These are phyloP conservation scores for Tragelaphus imberbis DNA, from an alignment of 2,113 vertebrate genomes.

Conservation along the genomic window DNA sequence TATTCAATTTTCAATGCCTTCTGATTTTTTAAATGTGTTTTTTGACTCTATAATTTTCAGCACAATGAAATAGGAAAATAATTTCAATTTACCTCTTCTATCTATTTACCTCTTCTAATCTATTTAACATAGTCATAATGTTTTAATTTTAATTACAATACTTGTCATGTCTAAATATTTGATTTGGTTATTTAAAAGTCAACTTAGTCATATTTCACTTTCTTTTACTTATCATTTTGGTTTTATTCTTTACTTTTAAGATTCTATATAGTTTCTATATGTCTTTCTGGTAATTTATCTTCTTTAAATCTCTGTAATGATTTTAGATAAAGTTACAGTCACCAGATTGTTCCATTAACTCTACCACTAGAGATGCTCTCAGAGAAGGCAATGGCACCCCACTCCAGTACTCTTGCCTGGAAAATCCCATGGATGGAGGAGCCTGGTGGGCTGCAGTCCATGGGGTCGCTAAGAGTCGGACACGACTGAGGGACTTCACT, in stretches of 20 bases:
- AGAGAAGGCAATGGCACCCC: too few relatives aligned
- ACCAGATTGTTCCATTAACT: background rate
- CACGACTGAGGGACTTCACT: too few relatives aligned
- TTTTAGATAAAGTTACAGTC: background rate
- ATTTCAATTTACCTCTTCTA: background rate
- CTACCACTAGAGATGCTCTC: background rate
- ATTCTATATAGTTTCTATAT: background rate
- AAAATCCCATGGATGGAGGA: too few relatives aligned
- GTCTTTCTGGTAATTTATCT: background rate
- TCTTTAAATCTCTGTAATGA: background rate
- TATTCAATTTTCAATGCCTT: background rate
- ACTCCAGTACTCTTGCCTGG: too few relatives aligned
- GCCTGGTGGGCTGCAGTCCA: too few relatives aligned
- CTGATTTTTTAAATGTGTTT: background rate
- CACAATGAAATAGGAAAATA: background rate
- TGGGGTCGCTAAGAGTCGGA: fast-evolving
- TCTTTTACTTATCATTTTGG: background rate
- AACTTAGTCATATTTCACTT: background rate
- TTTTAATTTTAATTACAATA: background rate
- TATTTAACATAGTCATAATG: background rate
- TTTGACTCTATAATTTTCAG: background rate
- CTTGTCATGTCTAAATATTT: background rate
- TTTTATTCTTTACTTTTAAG: background rate
- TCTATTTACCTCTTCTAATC: background rate
- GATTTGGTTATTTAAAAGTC: background rate